These are phyloP conservation scores for Hemicrepidius hirtus DNA, from an alignment of 2,888 invertebrate species.

Conservation along the genomic window DNA sequence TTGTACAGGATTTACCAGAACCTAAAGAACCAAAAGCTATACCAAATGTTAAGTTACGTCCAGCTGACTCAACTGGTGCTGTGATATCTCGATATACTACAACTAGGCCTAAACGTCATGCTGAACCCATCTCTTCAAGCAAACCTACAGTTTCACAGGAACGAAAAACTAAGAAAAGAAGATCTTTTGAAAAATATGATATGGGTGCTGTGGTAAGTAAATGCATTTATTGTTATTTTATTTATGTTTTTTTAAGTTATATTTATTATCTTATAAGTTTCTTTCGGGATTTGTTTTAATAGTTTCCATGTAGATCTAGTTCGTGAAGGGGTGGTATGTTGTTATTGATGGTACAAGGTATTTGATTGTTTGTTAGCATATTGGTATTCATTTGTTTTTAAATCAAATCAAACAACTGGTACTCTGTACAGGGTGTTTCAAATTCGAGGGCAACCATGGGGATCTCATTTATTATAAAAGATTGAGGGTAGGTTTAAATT, in stretches of 20 bases:
- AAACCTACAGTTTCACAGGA: slow-evolving; percentile 61
- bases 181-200: slow-evolving; percentile 78
- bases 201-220: slow-evolving; percentile 74
- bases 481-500: too few species aligned
- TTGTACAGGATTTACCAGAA: slow-evolving; percentile 62
- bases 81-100: background rate
- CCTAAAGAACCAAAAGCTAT: slow-evolving; percentile 33
- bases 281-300: slow-evolving; percentile 4
- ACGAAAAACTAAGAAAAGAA: slow-evolving; percentile 74
- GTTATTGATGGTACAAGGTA: too few species aligned
- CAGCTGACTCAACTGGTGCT: slow-evolving; percentile 23
- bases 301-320: too few species aligned
- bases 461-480: too few species aligned
- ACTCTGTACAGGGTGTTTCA: too few species aligned
- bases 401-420: too few species aligned
- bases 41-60: background rate
- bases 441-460: too few species aligned
- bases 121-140: slow-evolving; percentile 59
- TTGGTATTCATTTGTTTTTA: too few species aligned
- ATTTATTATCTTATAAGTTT: slow-evolving; percentile 29
- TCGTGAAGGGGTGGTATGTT: too few species aligned
- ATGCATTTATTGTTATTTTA: slow-evolving; percentile 15
- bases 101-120: slow-evolving; percentile 68
- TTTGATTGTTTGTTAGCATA: too few species aligned
- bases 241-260: slow-evolving; percentile 21